Evolutionary conservation across 2,113 vertebrate genomes (phyloP), one percentile per base, ranked within the genome.

Genomic region (Colinus virginianus): DNA sequence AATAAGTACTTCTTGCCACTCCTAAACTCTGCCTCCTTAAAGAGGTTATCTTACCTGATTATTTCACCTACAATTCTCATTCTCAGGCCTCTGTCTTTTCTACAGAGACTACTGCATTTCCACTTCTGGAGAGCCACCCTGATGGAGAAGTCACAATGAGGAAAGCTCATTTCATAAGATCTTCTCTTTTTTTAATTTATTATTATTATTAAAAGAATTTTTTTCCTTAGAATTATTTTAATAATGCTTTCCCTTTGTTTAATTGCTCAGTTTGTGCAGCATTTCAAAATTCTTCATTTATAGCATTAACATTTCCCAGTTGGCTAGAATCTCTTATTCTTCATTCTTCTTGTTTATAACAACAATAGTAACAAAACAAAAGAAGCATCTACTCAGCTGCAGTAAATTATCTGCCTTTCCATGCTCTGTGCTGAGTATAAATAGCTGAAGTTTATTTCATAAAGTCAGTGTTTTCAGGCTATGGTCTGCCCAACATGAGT

Each of bases 341-440:
- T 90, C 15, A 32, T 80, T 84, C 8, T 26, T 90, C 84, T 85
- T 82, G 85, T 92, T 84, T 70, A 49, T n/a, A 81, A 62, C 67
- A 71, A 76, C 69, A 76, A 78, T 81, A 84, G 75, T 61, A 30
- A 56, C 74, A 84, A 94, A 95, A 88, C 16, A 92, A 81, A 80
- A 69, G 38, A 93, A 91, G 26, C 59, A 90, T 70, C 82, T 93
- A 34, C 25, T 90, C 4, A 7, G 51, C 53, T 61, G 56, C 56
- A 91, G 42, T 88, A 80, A 93, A 85, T 93, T 94, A 75, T 94
- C 53, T 92, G 84, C 40, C 61, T 95, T 95, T 85, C 19, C 13
- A 72, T 88, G 53, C 9, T 93, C 42, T 74, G 40, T 67, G 61
- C 25, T 58, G 69, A 66, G 56, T 87, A 68, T 90, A 96, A 96